Conservation (phyloP, 1,140 invertebrate species). For the Eulimnadia texana region DNA sequence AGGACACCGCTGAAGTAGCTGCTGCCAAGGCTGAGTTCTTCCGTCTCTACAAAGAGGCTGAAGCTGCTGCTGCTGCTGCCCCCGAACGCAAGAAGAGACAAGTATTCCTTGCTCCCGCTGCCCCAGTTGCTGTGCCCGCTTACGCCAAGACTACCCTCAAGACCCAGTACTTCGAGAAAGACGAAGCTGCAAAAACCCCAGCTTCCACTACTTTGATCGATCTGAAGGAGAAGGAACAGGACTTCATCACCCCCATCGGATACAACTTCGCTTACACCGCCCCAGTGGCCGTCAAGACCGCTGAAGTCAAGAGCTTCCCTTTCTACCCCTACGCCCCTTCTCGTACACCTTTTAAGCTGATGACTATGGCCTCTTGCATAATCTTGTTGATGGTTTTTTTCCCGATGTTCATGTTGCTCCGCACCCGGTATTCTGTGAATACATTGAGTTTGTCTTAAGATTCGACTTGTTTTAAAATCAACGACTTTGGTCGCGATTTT, state of each 20-base stretch:
- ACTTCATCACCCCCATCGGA: constrained; percentile 7
- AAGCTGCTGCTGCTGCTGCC: constrained; percentile 13
- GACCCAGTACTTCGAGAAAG: neutral
- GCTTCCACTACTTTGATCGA: constrained; percentile 12
- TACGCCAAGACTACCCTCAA: constrained; percentile 10
- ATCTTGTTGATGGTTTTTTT: no score
- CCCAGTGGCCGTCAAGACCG: neutral
- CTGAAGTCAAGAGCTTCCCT: no score
- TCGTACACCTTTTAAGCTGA: neutral
- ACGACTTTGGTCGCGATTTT: no score
- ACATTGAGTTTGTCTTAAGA: no score
- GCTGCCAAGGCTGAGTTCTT: constrained; percentile 16
- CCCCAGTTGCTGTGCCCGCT: neutral
- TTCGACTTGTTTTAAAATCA: no score
- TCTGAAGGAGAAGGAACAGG: constrained; percentile 7
- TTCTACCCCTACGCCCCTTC: constrained; percentile 2
- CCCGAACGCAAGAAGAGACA: neutral
- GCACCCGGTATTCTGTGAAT: no score
- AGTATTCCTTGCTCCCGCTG: neutral
- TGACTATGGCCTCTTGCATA: no score
- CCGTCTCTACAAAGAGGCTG: constrained; percentile 17
- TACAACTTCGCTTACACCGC: neutral
- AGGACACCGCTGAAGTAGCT: constrained; percentile 17
- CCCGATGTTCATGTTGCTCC: no score
- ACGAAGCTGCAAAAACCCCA: constrained; percentile 7